Evolutionary conservation across 1,140 invertebrate species (phyloP).

Genomic region (Drosophila novamexicana): DNA sequence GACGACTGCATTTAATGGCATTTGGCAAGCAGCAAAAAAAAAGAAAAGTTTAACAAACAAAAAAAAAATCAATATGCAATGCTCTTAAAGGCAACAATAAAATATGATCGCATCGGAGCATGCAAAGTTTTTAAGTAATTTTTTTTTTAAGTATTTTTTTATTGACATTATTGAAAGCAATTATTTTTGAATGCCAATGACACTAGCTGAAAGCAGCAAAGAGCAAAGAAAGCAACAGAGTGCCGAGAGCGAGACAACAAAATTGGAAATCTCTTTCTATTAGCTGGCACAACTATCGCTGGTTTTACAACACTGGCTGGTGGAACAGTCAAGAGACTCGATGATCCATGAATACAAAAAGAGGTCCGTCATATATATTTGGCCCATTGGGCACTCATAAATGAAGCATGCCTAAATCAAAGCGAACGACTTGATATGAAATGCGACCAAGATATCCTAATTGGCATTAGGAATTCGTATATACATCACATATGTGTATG

Average conservation of each 20-base stretch:
- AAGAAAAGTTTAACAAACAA: background rate
- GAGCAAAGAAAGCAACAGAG: no score
- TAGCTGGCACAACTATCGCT: no score
- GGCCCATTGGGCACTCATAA: no score
- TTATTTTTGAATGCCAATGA: background rate
- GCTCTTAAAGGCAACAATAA: no score
- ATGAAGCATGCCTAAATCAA: constrained; percentile 10
- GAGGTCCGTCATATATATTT: no score
- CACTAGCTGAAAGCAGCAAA: background rate
- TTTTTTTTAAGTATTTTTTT: background rate
- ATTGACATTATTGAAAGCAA: background rate
- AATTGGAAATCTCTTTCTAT: no score
- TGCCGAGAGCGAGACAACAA: no score
- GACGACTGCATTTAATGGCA: background rate
- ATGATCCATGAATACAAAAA: no score
- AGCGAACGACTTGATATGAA: constrained; percentile 15
- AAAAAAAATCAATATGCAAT: constrained; percentile 3
- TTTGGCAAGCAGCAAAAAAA: constrained; percentile 1
- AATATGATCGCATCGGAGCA: no score
- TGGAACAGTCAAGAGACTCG: no score
- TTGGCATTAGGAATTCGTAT: constrained; percentile 31
- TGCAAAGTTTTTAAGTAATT: no score
- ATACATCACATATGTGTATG: background rate
- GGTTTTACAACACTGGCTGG: no score
- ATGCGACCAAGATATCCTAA: constrained; percentile 39